A percentile compares a stretch with the other conserved stretches of the same genome.
phyloP scores from a whole-genome alignment of 1,140 invertebrate species.

The Diprion similis region DNA sequence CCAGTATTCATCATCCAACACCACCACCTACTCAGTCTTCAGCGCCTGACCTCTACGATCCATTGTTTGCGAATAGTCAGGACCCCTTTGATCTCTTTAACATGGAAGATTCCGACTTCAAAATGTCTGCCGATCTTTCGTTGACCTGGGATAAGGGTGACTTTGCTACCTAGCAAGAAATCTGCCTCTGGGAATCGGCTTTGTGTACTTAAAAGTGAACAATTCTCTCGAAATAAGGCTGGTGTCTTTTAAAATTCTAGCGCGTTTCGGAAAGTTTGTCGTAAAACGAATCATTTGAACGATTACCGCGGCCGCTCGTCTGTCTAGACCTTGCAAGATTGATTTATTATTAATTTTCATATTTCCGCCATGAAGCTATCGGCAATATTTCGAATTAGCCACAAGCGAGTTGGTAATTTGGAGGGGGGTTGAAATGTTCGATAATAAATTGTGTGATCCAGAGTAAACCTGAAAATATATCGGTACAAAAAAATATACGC shows the following conservation, averaged over 20 bases:
- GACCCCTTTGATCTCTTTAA: conserved; percentile 76
- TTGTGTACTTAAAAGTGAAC: conserved; percentile 45
- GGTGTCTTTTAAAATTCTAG: not conserved
- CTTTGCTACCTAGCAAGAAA: conserved; percentile 66
- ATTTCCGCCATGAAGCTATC: not conserved
- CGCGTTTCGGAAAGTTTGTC: conserved; percentile 8
- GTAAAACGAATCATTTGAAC: not conserved
- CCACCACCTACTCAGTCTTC: conserved; percentile 48
- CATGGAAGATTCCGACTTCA: conserved; percentile 73
- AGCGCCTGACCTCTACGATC: conserved; percentile 66
- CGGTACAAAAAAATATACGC: not conserved
- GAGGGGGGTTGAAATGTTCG: not conserved
- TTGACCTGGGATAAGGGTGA: conserved; percentile 69
- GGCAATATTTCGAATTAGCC: not conserved
- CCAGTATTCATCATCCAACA: conserved; percentile 31
- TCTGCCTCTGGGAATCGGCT: conserved; percentile 29
- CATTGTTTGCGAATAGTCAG: conserved; percentile 67
- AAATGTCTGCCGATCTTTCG: conserved; percentile 65
- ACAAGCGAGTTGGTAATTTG: not conserved
- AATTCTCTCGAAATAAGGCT: conserved; percentile 12
- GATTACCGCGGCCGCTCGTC: not conserved
- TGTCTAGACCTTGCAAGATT: conserved; percentile 9
- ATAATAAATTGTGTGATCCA: not conserved
- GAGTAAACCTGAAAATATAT: conserved; percentile 2
- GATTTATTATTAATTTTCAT: conserved; percentile 1